Evolutionary conservation across 2,113 vertebrate genomes (phyloP).

Genomic region (Labeo rohita): DNA sequence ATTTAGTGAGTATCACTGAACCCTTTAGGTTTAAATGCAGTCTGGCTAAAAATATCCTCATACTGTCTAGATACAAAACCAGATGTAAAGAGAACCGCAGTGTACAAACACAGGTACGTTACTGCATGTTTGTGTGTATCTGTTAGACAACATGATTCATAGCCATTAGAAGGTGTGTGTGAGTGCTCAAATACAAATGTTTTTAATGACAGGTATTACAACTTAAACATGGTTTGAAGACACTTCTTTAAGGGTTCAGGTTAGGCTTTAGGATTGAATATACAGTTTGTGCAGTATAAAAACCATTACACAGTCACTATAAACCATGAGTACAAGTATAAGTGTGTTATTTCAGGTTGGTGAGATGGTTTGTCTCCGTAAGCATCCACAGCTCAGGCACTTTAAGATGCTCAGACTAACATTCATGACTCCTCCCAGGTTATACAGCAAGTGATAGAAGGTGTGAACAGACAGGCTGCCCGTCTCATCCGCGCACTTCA

Average conservation of each 20-base stretch:
- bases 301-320: too few relatives aligned
- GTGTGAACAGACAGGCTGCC: slow-evolving; percentile 81
- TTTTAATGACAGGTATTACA: background rate
- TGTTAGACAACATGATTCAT: background rate
- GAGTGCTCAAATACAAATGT: background rate
- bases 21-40: too few relatives aligned
- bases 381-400: slow-evolving; percentile 81
- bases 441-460: slow-evolving; percentile 88
- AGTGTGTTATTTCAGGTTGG: slow-evolving; percentile 57
- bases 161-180: background rate
- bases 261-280: too few relatives aligned
- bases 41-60: too few relatives aligned
- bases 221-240: background rate
- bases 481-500: slow-evolving; percentile 85
- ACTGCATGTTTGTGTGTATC: slow-evolving; percentile 7
- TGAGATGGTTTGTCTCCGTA: slow-evolving; percentile 67
- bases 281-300: too few relatives aligned
- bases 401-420: slow-evolving; percentile 79
- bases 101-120: too few relatives aligned
- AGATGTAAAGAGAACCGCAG: too few relatives aligned
- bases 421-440: slow-evolving; percentile 81
- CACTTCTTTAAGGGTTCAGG: too few relatives aligned
- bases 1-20: too few relatives aligned
- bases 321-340: background rate
- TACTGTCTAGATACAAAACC: too few relatives aligned